A percentile compares a stretch with the other conserved stretches of the same genome.
phyloP scores from a whole-genome alignment of 2,888 invertebrate species.

The Anthrax anthrax region DNA sequence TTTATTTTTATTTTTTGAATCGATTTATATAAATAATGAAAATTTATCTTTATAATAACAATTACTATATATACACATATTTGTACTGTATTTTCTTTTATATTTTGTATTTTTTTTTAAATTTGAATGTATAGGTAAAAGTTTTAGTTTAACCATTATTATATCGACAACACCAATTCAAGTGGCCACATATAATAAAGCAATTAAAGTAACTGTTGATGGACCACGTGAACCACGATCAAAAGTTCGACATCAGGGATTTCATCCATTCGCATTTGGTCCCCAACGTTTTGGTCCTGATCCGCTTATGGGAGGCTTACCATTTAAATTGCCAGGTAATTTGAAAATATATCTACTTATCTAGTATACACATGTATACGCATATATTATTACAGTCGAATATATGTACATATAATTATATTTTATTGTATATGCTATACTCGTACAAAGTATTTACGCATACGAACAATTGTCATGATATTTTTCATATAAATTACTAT shows the following conservation, averaged over 20 bases:
- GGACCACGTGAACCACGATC: conserved; percentile 95
- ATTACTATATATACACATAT: too few species aligned
- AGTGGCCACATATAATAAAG: conserved; percentile 92
- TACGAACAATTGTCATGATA: neutral
- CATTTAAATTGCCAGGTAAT: conserved; percentile 76
- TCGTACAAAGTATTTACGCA: neutral
- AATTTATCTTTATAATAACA: too few species aligned
- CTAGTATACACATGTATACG: neutral
- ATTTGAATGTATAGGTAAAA: conserved; percentile 63
- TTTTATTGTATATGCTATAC: neutral
- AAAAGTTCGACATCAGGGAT: conserved; percentile 77
- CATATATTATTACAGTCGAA: too few species aligned
- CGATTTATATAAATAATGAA: too few species aligned
- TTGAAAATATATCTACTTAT: conserved; percentile 10
- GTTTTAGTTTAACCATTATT: conserved; percentile 91
- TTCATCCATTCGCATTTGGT: conserved; percentile 81
- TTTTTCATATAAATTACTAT: neutral
- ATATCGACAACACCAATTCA: conserved; percentile 88
- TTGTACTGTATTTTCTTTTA: neutral
- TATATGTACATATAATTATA: neutral
- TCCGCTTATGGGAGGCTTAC: conserved; percentile 59
- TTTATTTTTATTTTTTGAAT: too few species aligned
- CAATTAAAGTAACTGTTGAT: conserved; percentile 98
- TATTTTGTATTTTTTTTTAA: too few species aligned
- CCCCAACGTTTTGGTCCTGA: conserved; percentile 70